Evolutionary conservation across 2,888 invertebrate species (phyloP).

Genomic region (Stenchaetothrips biformis): DNA sequence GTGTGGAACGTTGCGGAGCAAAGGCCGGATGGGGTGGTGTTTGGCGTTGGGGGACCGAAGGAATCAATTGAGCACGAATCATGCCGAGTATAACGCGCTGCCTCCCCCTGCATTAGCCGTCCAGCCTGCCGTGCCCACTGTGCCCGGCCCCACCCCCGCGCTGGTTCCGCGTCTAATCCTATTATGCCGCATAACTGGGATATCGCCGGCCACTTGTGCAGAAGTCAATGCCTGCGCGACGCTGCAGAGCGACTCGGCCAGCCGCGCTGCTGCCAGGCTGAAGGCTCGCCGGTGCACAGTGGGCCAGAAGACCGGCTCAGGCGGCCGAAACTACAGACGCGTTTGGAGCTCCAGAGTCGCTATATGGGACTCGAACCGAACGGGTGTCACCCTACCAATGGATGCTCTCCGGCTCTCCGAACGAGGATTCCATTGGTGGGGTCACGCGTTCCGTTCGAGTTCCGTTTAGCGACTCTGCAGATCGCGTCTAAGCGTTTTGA

Average conservation of each 20-base stretch:
- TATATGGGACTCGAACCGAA: no score
- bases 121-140: conserved; percentile 36
- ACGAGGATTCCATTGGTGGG: no score
- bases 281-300: no score
- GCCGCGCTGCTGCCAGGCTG: conserved; percentile 5
- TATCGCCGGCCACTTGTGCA: conserved; percentile 21
- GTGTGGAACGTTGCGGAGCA: conserved; percentile 37
- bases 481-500: no score
- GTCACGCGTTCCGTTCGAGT: no score
- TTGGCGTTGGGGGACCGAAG: conserved; percentile 46
- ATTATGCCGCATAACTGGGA: conserved; percentile 15
- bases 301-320: no score
- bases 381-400: no score
- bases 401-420: no score
- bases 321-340: no score
- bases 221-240: conserved; percentile 31
- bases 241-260: conserved; percentile 26
- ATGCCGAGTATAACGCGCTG: conserved; percentile 10
- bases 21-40: conserved; percentile 40
- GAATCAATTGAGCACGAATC: conserved; percentile 42
- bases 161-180: conserved; percentile 31
- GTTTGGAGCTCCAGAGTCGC: no score
- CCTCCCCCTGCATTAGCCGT: conserved; percentile 29
- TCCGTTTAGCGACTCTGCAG: no score
- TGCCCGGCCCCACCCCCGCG: conserved; percentile 29